Base-by-base conservation (phyloP, 2,113 vertebrate species). In the Pedionomus torquatus region DNA sequence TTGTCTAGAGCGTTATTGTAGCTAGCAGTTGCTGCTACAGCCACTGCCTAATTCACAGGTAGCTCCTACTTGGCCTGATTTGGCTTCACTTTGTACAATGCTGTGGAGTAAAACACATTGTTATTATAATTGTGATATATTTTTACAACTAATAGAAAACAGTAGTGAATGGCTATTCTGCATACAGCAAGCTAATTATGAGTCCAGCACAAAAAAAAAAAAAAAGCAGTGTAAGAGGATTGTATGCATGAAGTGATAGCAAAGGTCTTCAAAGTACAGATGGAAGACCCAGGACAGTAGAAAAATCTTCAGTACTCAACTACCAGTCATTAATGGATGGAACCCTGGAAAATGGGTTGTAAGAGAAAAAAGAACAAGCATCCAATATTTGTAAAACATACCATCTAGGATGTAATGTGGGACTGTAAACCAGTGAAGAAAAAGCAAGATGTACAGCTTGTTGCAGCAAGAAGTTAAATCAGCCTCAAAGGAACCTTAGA, bases 241-340 rank as follows among this genome's bases (percentile, higher is more conserved):
- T 7, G 7, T 16, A 75, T 25, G 10, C 23, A 51, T 13, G 23
- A 48, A 54, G 58, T 39, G 5, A 78, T 4, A 49, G 8, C 15
- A 85, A 39, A 78, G 15, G 33, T 28, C 65, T 49, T 58, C 30
- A 35, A 91, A 52, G 13, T 17, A 79, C 24, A 57, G 39, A 68
- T 0, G 8, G 25, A 63, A 87, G 8, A 85, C 2, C 1, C 35
- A 64, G 11, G 11, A 31, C 2, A 14, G n/a, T 1, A 61, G 35
- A 46, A 86, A 57, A 74, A 23, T 7, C 21, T 30, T 51, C 15
- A 30, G 10, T 31, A 44, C 41, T 41, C n/a, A 63, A 63, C 21
- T 78, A 63, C 8, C 20, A 46, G 51, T 51, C 41, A 68, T 4
- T 19, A 65, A 74, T 2, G 2, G 5, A 60, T n/a, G 11, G 5